A percentile compares a stretch with the other conserved stretches of the same genome.
phyloP scores from a whole-genome alignment of 2,797 vertebrate species.

The Glossophaga mutica region DNA sequence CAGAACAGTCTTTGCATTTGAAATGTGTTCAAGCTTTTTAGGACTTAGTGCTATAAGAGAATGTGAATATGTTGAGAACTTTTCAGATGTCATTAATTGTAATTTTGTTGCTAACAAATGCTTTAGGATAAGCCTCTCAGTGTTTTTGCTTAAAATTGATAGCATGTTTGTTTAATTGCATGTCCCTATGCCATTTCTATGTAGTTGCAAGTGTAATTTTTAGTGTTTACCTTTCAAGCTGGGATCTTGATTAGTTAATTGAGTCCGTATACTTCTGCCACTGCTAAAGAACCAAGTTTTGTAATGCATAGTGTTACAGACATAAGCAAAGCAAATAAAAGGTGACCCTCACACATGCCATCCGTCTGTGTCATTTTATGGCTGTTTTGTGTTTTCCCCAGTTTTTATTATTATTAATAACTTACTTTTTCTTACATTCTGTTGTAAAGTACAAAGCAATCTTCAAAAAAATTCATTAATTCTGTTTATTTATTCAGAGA shows the following conservation, averaged over 20 bases:
- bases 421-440: slow-evolving; percentile 87
- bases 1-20: slow-evolving; percentile 68
- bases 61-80: slow-evolving; percentile 63
- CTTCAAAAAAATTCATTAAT: slow-evolving; percentile 65
- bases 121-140: background rate
- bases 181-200: slow-evolving; percentile 48
- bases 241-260: slow-evolving; percentile 66
- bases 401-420: slow-evolving; percentile 92
- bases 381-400: slow-evolving; percentile 79
- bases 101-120: slow-evolving; percentile 63
- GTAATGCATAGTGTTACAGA: slow-evolving; percentile 68
- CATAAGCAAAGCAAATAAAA: slow-evolving; percentile 73
- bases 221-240: slow-evolving; percentile 59
- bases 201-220: slow-evolving; percentile 53
- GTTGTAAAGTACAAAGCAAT: slow-evolving; percentile 92
- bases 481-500: slow-evolving; percentile 51
- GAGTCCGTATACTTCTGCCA: slow-evolving; percentile 59
- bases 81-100: slow-evolving; percentile 69
- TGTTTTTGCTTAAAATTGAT: slow-evolving; percentile 72
- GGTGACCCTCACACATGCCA: slow-evolving; percentile 78
- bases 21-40: slow-evolving; percentile 71
- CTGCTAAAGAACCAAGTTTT: slow-evolving; percentile 86
- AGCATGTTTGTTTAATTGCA: slow-evolving; percentile 69
- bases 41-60: slow-evolving; percentile 72
- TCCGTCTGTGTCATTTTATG: slow-evolving; percentile 80